Percentiles rank a stretch among this genome's conserved stretches.
Evolutionary conservation across 2,888 invertebrate genomes (phyloP).

Genomic region (Megastigmus dorsalis): DNA sequence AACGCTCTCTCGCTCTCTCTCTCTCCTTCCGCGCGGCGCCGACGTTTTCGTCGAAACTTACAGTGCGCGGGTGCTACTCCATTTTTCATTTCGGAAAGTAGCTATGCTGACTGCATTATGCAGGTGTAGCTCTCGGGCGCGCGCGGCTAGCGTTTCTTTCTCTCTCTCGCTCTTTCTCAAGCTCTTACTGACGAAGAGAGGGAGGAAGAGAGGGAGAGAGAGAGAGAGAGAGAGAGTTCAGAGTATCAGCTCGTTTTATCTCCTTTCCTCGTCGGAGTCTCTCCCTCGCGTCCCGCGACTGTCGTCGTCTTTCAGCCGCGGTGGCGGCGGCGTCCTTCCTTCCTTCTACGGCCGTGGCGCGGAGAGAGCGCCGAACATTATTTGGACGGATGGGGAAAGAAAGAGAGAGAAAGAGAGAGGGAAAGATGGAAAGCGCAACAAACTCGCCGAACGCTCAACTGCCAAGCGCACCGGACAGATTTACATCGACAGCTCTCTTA

Average conservation of each 20-base stretch:
- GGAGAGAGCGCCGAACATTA: constrained; percentile 25
- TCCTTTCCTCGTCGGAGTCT: background rate
- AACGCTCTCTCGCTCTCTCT: constrained; percentile 59
- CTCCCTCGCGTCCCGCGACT: constrained; percentile 21
- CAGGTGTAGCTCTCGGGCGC: constrained; percentile 53
- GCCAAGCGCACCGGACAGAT: constrained; percentile 43
- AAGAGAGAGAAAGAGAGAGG: background rate
- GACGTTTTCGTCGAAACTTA: constrained; percentile 52
- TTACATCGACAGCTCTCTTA: constrained; percentile 52
- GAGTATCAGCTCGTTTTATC: constrained; percentile 17
- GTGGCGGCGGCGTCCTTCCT: background rate
- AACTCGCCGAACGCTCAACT: constrained; percentile 36
- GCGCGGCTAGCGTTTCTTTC: constrained; percentile 7
- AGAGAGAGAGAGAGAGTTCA: too few species aligned
- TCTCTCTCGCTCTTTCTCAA: background rate
- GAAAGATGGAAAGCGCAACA: background rate
- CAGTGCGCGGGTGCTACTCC: constrained; percentile 57
- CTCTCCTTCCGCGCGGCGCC: too few species aligned
- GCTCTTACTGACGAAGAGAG: too few species aligned
- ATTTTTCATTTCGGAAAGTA: constrained; percentile 68
- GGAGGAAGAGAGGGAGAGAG: too few species aligned
- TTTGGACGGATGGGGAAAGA: constrained; percentile 20
- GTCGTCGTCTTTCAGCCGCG: constrained; percentile 17
- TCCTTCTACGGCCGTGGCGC: background rate
- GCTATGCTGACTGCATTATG: constrained; percentile 65